Base-by-base conservation (phyloP, 2,113 vertebrate genomes). In the Rhinolophus ferrumequinum region DNA sequence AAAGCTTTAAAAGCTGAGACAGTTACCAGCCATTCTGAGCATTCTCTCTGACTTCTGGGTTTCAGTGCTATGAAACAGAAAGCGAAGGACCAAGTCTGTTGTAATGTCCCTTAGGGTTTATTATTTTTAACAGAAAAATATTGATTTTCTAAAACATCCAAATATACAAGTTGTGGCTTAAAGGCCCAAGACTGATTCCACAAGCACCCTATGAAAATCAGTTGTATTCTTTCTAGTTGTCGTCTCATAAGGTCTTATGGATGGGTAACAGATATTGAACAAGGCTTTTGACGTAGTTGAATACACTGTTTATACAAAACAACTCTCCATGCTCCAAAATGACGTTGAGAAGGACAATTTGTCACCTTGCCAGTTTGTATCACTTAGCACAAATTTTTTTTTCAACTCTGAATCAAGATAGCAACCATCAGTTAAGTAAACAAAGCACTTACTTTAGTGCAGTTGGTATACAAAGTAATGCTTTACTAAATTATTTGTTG, bases 51-150 rank as follows among this genome's bases (percentile, higher is more conserved):
- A 47, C 64, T 69, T 67, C 24, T 75, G 73, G 35, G 5, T 41
- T 81, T 93, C 12, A 79, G 24, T 62, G 28, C 41, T 94, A 72
- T 41, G 67, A 94, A 90, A 94, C 89, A 66, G 90, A 76, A 84
- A 76, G 81, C 84, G 56, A 83, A 88, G 72, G 82, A 86, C 24
- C 10, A 69, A 75, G 13, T 88, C 35, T 84, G 6, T 90, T 93
- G 28, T 50, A 72, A 77, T 72, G 41, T 67, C 33, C 58, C 60
- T 56, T 64, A 41, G 12, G 33, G 26, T 72, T 95, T 95, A 88
- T 94, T 95, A 89, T 76, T 93, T 92, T 90, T 93, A 93, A 88
- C 5, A 35, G 52, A 38, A 67, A 90, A 88, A 95, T 50, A 60
- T 9, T 96, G 82, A 73, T 82, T 77, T 96, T 95, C 33, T 94